Evolutionary conservation across 1,140 invertebrate genomes (phyloP), one percentile per base, ranked within the genome.

Genomic region (Drosophila mauritiana): DNA sequence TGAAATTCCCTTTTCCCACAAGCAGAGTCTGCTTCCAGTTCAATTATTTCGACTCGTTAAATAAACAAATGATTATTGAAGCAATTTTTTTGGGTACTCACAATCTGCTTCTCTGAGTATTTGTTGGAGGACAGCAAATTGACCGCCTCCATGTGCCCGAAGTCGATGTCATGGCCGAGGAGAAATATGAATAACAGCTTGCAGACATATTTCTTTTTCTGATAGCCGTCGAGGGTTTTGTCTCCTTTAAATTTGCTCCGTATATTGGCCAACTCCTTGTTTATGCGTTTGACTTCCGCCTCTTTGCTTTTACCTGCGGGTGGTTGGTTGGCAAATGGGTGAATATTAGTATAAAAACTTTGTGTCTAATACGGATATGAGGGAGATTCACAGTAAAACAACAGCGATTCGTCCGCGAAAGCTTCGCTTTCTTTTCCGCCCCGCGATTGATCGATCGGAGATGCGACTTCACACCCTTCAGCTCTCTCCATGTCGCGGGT

Each of bases 191-290:
- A 99, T 22, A 99, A 94, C 62, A 99, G 94, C 93, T 99, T 99
- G 94, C 99, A 99, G 37, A 99, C 99, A 95, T 99, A 99, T 94
- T 99, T 99, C 94, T 99, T 99, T 94, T 99, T 99, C 92, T 99
- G 99, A 93, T 99, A 99, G 17, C 99, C 99, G 94, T 99, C 99
- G 37, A 99, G 93, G 36, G 99, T 99, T 95, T 99, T 99, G 93
- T 99, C 99, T 61, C 99, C 98, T 96, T 99, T 99, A 92, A 99
- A 99, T 95, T 99, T 99, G 91, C 98, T 99, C 74, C 99, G 94
- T 92, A 99, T 99, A 93, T 99, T 99, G 45, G 99, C 99, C 86
- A 99, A 93, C 94, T 99, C 99, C 93, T 99, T 99, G 93, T 99
- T 99, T 93, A 99, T 99, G 92, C 99, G 95, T 93, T 99, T 99